Evolutionary conservation across 2,113 vertebrate genomes (phyloP).

Genomic region (Barbus barbus): DNA sequence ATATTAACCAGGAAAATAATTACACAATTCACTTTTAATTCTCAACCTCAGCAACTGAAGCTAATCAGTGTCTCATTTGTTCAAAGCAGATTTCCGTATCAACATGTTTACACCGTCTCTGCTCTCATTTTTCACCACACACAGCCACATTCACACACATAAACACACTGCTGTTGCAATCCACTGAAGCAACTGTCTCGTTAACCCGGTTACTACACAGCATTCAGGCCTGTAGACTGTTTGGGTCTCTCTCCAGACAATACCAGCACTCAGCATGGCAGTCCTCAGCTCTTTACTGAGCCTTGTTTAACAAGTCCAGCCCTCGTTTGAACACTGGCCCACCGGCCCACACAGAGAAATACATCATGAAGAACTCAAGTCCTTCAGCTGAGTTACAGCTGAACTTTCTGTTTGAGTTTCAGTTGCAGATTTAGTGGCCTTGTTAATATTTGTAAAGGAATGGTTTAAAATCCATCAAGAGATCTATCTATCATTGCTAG

Average conservation of each 20-base stretch:
- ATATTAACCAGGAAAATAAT: not conserved
- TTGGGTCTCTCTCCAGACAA: slow-evolving; percentile 60
- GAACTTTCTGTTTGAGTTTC: slow-evolving; percentile 24
- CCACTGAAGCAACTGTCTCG: slow-evolving; percentile 31
- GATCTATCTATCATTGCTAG: too few species aligned
- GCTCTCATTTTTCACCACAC: slow-evolving; percentile 1
- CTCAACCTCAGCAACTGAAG: not conserved
- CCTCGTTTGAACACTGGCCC: slow-evolving; percentile 19
- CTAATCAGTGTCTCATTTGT: not conserved
- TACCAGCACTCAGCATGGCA: slow-evolving; percentile 63
- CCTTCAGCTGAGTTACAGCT: not conserved
- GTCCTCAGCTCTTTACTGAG: slow-evolving; percentile 43
- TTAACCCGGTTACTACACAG: slow-evolving; percentile 56
- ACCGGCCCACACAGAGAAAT: slow-evolving; percentile 3
- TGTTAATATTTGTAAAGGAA: not conserved
- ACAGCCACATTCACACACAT: slow-evolving; percentile 1
- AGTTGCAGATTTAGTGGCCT: not conserved
- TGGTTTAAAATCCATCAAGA: not conserved
- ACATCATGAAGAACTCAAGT: slow-evolving; percentile 4
- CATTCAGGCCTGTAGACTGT: slow-evolving; percentile 52
- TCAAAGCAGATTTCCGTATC: not conserved
- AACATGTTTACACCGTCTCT: not conserved
- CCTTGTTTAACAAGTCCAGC: slow-evolving; percentile 29
- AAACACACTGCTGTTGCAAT: slow-evolving; percentile 1
- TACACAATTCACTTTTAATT: not conserved